Evolutionary conservation across 2,113 vertebrate genomes (phyloP).

Genomic region (Edolisoma coerulescens): DNA sequence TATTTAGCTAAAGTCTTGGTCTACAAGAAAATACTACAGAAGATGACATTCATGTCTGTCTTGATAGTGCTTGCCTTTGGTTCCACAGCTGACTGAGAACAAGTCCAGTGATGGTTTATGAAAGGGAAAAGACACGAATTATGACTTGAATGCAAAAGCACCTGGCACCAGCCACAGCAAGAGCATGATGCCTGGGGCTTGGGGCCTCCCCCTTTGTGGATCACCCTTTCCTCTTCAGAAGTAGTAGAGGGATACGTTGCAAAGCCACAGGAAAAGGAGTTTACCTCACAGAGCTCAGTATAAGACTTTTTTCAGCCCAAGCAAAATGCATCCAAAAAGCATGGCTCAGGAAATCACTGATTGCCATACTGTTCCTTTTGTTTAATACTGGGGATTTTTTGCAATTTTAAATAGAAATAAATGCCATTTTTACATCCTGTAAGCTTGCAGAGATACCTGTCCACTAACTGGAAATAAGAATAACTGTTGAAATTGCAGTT

Average conservation of each 20-base stretch:
- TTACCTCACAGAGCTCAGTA: not conserved
- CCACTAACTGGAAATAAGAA: not conserved
- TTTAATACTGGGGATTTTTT: not conserved
- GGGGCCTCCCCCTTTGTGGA: not conserved
- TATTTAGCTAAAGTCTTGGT: not conserved
- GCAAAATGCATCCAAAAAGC: not conserved
- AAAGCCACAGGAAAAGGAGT: not conserved
- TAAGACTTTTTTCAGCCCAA: not conserved
- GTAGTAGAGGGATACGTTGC: not conserved
- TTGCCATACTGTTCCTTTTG: not conserved
- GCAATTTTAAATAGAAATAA: not conserved
- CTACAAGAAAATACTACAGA: not conserved
- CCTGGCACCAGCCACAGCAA: not conserved
- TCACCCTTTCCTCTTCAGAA: not conserved
- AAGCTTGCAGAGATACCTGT: not conserved
- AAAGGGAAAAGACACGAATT: not conserved
- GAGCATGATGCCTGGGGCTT: too few species aligned
- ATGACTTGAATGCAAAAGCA: not conserved
- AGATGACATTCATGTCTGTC: not conserved
- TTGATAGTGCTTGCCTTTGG: not conserved
- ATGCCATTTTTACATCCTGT: not conserved
- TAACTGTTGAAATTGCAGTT: not conserved
- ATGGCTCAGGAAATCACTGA: not conserved
- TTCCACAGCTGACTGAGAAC: not conserved
- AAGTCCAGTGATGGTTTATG: not conserved